Evolutionary conservation across 2,113 vertebrate species (phyloP).

Genomic region (Eretmochelys imbricata): DNA sequence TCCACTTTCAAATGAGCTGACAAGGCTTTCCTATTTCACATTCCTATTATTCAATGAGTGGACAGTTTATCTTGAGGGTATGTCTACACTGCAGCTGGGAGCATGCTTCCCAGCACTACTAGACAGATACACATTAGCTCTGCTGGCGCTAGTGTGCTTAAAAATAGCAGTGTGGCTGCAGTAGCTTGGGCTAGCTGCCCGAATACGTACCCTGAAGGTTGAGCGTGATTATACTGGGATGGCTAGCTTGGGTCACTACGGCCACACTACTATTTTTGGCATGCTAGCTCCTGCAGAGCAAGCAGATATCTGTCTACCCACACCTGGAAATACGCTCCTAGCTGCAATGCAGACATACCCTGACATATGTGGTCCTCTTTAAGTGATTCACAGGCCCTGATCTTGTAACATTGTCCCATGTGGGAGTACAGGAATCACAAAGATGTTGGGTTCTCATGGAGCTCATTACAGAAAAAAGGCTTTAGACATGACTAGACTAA

Average conservation of each 20-base stretch:
- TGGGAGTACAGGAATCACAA: not conserved
- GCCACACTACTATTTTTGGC: not conserved
- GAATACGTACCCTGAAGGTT: not conserved
- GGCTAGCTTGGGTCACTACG: not conserved
- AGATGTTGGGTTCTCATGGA: not conserved
- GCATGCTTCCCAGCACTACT: not conserved
- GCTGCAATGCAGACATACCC: not conserved
- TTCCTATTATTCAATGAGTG: not conserved
- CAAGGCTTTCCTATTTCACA: not conserved
- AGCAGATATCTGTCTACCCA: not conserved
- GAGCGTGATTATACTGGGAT: not conserved
- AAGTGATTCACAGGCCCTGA: rapidly evolving
- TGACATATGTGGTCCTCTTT: no score
- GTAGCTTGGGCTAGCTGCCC: not conserved
- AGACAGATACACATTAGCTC: not conserved
- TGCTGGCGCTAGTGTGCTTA: not conserved
- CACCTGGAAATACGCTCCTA: not conserved
- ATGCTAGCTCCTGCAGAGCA: not conserved
- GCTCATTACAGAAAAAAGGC: not conserved
- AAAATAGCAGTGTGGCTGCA: not conserved
- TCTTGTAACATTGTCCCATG: not conserved
- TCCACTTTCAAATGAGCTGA: conserved; percentile 13
- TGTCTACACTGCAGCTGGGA: not conserved
- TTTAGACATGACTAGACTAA: not conserved
- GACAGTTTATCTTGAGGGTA: not conserved